phyloP scores from a whole-genome alignment of 2,113 vertebrate species.

The Echinops telfairi region DNA sequence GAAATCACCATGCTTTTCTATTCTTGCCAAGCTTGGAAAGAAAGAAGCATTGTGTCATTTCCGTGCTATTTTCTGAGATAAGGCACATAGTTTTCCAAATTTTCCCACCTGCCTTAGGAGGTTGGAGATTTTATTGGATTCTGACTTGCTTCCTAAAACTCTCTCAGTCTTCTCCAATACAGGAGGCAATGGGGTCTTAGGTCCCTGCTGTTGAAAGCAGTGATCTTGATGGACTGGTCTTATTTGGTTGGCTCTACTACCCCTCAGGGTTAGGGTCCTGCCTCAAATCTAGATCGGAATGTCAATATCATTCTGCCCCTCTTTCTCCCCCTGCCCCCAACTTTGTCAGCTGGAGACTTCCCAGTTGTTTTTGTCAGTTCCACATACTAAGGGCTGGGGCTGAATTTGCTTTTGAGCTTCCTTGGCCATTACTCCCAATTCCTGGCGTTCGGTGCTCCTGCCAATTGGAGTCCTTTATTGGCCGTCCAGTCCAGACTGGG shows the following conservation, averaged over 20 bases:
- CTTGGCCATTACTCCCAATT: not conserved
- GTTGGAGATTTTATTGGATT: not conserved
- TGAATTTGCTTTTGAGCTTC: not conserved
- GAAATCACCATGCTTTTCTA: conserved; percentile 59
- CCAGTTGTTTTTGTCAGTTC: too few species aligned
- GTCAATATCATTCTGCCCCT: not conserved
- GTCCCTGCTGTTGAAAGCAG: not conserved
- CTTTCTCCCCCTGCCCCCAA: not conserved
- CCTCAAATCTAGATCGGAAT: not conserved
- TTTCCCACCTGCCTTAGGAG: conserved; percentile 54
- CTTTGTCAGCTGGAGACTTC: too few species aligned
- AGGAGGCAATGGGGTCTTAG: not conserved
- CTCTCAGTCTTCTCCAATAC: not conserved
- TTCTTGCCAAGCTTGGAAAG: conserved; percentile 67
- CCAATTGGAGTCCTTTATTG: not conserved
- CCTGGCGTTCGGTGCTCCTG: not conserved
- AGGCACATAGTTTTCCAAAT: conserved; percentile 58
- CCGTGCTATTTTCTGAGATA: conserved; percentile 67
- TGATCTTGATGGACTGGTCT: not conserved
- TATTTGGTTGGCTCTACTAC: not conserved
- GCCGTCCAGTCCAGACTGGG: not conserved
- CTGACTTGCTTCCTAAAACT: conserved; percentile 44
- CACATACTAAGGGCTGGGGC: not conserved
- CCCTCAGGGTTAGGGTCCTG: not conserved
- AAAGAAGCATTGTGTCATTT: conserved; percentile 56